Base-by-base conservation (phyloP, 2,113 vertebrate genomes). In the Sphaerodactylus townsendi region DNA sequence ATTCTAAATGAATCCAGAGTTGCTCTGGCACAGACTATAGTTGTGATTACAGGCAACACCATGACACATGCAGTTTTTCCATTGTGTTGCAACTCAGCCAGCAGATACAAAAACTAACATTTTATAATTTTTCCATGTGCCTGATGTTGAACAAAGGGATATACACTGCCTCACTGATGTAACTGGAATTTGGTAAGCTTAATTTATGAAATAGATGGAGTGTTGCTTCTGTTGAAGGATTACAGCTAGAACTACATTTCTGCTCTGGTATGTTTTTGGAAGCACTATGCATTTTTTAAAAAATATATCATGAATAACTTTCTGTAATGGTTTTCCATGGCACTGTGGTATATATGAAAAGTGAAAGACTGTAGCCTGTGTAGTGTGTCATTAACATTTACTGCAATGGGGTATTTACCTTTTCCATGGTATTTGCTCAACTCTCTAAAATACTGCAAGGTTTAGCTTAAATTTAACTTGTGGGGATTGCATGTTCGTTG, bases 231-330 rank as follows among this genome's bases (percentile, higher is more conserved):
- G 5, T 1, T 53, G 25, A 68, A 59, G n/a, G 30, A 56, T 70
- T 86, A 77, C 7, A 15, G 39, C 86, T 77, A 65, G 35, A 46
- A 83, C 85, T 92, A 75, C 82, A 76, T 53, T 88, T 25, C 21
- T 92, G 84, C 81, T 59, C 69, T 62, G 39, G 25, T 25, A n/a
- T 86, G 72, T 90, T 90, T 86, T 84, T 56, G 82, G 86, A 87
- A 93, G 82, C 69, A 76, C 9, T 82, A 33, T 13, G 44, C 53
- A 81, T 88, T 88, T 73, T 68, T 30, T 53, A 28, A 15, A 21
- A 19, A 25, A 6, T 25, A 6, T 25, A 4, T 83, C 53, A 85
- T 4, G 1, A 77, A 74, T 68, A 73, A 0, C 1, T 28, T 84
- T 85, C 81, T 90, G 30, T 76, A 87, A 64, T 28, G 83, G 10